Percentiles rank a stretch among this genome's conserved stretches.
Conservation (phyloP, 2,888 invertebrate species). For the Lacanobia oleracea region DNA sequence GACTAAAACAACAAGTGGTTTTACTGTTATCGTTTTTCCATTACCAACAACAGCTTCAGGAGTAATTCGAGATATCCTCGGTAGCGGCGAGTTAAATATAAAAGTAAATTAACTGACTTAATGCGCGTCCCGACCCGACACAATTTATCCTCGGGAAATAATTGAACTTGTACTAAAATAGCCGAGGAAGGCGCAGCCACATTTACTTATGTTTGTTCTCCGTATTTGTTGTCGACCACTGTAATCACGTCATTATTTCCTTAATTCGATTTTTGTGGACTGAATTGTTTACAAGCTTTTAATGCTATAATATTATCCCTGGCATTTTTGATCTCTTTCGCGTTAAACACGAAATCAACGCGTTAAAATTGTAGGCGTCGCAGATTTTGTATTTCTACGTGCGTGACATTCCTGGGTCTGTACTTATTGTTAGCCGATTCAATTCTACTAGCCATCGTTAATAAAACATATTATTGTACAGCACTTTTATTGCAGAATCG, state of each 20-base stretch:
- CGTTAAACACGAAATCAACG: neutral
- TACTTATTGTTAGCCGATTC: conserved; percentile 4
- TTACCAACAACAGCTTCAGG: conserved; percentile 57
- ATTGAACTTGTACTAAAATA: conserved; percentile 72
- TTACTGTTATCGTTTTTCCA: conserved; percentile 63
- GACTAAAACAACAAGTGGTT: conserved; percentile 48
- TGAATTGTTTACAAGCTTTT: conserved; percentile 32
- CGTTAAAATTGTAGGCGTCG: neutral
- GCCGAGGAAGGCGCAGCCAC: conserved; percentile 42
- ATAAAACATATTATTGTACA: conserved; percentile 60
- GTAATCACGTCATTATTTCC: conserved; percentile 55
- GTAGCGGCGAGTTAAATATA: conserved; percentile 71
- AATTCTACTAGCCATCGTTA: conserved; percentile 35
- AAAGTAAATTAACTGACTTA: conserved; percentile 73
- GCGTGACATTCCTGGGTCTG: neutral
- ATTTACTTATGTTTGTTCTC: conserved; percentile 61
- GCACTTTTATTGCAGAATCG: conserved; percentile 71
- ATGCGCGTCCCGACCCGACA: conserved; percentile 53
- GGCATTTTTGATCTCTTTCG: conserved; percentile 1
- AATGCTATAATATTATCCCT: conserved; percentile 16
- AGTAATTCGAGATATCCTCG: conserved; percentile 72
- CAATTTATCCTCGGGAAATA: conserved; percentile 67
- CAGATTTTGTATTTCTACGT: conserved; percentile 6
- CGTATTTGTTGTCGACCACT: conserved; percentile 49
- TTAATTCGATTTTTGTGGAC: conserved; percentile 27